Percentiles rank a stretch among this genome's conserved stretches.
Conservation (phyloP, 2,113 vertebrate species). For the Muscicapa adusta region DNA sequence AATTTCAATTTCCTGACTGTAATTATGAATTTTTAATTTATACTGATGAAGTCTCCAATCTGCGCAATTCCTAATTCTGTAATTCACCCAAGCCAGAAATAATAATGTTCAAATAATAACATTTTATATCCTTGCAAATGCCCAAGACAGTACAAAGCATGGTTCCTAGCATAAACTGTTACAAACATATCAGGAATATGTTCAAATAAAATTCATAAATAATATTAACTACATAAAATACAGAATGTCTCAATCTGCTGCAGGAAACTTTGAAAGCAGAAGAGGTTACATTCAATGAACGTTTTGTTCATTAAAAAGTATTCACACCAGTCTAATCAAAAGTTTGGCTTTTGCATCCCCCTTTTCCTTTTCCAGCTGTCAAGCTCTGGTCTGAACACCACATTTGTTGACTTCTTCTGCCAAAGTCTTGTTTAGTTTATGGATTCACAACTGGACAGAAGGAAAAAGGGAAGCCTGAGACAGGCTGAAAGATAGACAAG, state of each 20-base stretch:
- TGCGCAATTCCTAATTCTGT: background rate
- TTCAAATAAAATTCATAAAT: constrained; percentile 33
- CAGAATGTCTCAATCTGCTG: background rate
- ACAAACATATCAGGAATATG: background rate
- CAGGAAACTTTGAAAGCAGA: background rate
- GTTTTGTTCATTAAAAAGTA: constrained; percentile 32
- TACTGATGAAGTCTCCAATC: background rate
- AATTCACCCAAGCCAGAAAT: background rate
- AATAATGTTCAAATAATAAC: background rate
- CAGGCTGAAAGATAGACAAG: constrained; percentile 25
- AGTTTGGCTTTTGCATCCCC: constrained; percentile 21
- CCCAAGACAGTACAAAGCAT: background rate
- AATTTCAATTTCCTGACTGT: background rate
- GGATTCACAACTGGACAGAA: constrained; percentile 54
- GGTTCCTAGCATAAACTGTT: constrained; percentile 28
- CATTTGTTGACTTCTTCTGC: constrained; percentile 56
- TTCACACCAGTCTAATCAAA: constrained; percentile 36
- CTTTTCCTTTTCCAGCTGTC: constrained; percentile 39
- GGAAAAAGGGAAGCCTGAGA: constrained; percentile 23
- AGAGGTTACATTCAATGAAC: background rate
- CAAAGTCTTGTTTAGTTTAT: constrained; percentile 58
- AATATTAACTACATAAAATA: constrained; percentile 15
- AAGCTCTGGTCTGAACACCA: constrained; percentile 19
- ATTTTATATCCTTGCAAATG: background rate
- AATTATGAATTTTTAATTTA: background rate